phyloP scores from a whole-genome alignment of 2,113 vertebrate genomes.

The Corvus moneduloides region DNA sequence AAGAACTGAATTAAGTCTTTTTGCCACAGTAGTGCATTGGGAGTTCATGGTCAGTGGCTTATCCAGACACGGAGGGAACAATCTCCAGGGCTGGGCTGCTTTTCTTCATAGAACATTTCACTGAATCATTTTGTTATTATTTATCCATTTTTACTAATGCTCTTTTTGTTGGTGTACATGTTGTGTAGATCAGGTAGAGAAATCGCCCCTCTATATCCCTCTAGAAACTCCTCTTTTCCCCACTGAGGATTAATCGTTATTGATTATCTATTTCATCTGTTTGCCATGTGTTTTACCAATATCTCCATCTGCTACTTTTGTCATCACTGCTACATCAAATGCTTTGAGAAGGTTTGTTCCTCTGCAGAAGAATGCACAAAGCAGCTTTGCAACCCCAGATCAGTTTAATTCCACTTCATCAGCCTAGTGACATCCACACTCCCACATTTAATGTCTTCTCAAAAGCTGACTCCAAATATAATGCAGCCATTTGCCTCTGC shows the following conservation, averaged over 20 bases:
- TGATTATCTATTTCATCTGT: background rate
- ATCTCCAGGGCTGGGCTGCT: background rate
- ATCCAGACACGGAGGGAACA: background rate
- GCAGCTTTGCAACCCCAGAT: background rate
- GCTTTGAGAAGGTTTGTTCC: background rate
- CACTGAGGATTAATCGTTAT: rapidly evolving
- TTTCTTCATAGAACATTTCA: background rate
- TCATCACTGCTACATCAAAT: background rate
- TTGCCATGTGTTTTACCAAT: background rate
- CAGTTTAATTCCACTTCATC: background rate
- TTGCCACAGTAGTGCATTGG: background rate
- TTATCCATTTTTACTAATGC: background rate
- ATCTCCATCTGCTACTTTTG: background rate
- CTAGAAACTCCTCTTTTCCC: background rate
- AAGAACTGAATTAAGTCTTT: background rate
- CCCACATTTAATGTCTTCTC: background rate
- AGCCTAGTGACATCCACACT: background rate
- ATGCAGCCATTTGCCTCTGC: background rate
- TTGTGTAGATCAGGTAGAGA: background rate
- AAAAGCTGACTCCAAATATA: background rate
- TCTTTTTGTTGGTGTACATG: rapidly evolving
- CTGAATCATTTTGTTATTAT: background rate
- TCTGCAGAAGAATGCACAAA: background rate
- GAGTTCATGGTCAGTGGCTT: background rate
- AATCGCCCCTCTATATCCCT: background rate